Percentiles rank a stretch among this genome's conserved stretches.
Evolutionary conservation across 2,888 invertebrate species (phyloP).

Genomic region (Frankliniella intonsa): DNA sequence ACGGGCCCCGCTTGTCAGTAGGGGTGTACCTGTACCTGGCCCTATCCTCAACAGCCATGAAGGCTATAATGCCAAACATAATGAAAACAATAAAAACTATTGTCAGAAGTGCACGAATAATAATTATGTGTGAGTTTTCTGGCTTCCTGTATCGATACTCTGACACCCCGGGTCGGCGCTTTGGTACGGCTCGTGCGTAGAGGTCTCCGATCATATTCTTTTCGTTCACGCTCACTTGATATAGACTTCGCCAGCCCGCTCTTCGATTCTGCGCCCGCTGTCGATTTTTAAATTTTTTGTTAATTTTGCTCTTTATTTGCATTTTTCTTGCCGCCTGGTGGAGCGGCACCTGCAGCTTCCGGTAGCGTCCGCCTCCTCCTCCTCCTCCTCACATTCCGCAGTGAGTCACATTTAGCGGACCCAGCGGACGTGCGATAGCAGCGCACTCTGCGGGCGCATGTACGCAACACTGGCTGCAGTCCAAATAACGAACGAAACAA

Average conservation of each 20-base stretch:
- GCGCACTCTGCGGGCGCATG: no score
- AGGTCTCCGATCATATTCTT: background rate
- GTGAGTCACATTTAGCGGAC: background rate
- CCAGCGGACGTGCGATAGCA: no score
- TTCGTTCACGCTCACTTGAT: no score
- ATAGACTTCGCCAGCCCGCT: no score
- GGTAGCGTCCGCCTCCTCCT: background rate
- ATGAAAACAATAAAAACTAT: background rate
- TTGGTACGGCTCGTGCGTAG: background rate
- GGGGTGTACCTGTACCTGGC: no score
- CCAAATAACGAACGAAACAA: background rate
- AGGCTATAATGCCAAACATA: background rate
- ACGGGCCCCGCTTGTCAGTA: constrained; percentile 1
- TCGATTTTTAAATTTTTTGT: no score
- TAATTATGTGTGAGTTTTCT: no score
- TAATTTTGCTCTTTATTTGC: no score
- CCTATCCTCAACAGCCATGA: background rate
- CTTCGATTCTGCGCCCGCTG: no score
- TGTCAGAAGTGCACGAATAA: no score
- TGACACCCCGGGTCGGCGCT: background rate
- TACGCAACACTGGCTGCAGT: background rate
- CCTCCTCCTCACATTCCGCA: background rate
- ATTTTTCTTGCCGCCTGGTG: no score
- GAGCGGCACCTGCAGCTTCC: background rate
- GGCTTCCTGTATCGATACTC: no score